Evolutionary conservation across 2,888 invertebrate genomes (phyloP).

Genomic region (Drosophila vallismaia): DNA sequence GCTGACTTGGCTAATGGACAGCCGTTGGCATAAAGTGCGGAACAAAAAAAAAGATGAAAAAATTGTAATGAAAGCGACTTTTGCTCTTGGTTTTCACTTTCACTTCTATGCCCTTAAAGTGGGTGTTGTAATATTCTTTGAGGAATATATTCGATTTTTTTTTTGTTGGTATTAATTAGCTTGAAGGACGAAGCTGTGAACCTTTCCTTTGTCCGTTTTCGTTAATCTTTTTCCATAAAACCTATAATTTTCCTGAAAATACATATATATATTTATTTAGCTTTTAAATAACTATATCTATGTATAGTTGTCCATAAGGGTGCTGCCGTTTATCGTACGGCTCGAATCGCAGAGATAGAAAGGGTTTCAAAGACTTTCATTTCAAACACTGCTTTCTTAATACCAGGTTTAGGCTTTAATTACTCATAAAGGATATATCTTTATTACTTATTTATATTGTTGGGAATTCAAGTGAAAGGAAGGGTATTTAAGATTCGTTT

Average conservation of each 20-base stretch:
- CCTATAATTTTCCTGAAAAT: no score
- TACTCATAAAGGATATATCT: no score
- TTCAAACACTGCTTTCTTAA: no score
- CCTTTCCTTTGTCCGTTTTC: background rate
- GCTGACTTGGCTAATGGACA: constrained; percentile 34
- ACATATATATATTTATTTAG: no score
- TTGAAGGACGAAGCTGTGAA: background rate
- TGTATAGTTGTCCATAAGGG: no score
- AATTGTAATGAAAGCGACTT: constrained; percentile 10
- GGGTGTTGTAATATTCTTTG: background rate
- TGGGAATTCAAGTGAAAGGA: background rate
- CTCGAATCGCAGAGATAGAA: no score
- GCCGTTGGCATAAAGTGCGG: constrained; percentile 13
- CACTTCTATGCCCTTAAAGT: background rate
- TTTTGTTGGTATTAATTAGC: background rate
- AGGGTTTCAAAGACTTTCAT: no score
- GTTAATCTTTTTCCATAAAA: no score
- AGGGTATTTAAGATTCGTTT: background rate
- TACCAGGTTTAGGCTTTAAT: no score
- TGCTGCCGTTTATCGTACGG: no score
- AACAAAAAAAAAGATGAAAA: constrained; percentile 1
- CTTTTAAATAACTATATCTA: no score
- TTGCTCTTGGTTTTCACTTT: background rate
- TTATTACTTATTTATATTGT: no score
- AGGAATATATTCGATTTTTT: background rate